A percentile compares a stretch with the other conserved stretches of the same genome.
Evolutionary conservation across 2,888 invertebrate genomes (phyloP).

Genomic region (Spatulosminthurus flaviceps): DNA sequence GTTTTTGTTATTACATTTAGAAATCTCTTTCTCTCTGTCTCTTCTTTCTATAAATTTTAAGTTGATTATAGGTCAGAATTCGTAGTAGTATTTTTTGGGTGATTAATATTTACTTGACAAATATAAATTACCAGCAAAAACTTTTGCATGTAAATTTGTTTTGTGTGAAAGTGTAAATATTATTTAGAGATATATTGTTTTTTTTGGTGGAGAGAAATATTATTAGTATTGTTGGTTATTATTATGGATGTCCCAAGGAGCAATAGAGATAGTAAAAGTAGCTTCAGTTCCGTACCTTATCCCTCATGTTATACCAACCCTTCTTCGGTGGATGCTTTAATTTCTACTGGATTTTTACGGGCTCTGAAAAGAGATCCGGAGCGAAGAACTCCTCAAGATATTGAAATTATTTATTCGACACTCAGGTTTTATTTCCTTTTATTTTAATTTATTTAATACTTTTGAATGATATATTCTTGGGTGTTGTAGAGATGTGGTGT

Average conservation of each 20-base stretch:
- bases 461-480: background rate
- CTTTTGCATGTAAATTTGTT: no score
- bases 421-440: slow-evolving; percentile 54
- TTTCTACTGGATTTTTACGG: slow-evolving; percentile 67
- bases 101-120: no score
- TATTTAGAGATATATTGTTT: no score
- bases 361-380: slow-evolving; percentile 71
- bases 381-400: slow-evolving; percentile 69
- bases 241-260: slow-evolving; percentile 29
- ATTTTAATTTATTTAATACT: slow-evolving; percentile 34
- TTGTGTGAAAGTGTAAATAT: no score
- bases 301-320: slow-evolving; percentile 29
- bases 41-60: no score
- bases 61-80: no score
- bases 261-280: slow-evolving; percentile 37
- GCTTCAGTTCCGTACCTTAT: slow-evolving; percentile 39
- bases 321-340: slow-evolving; percentile 27
- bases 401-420: slow-evolving; percentile 57
- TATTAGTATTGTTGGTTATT: no score
- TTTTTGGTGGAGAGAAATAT: no score
- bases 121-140: no score
- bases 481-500: background rate
- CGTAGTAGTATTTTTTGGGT: no score
- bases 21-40: no score
- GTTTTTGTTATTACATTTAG: no score